phyloP scores from a whole-genome alignment of 2,888 invertebrate genomes.

The Dorcus hopei region DNA sequence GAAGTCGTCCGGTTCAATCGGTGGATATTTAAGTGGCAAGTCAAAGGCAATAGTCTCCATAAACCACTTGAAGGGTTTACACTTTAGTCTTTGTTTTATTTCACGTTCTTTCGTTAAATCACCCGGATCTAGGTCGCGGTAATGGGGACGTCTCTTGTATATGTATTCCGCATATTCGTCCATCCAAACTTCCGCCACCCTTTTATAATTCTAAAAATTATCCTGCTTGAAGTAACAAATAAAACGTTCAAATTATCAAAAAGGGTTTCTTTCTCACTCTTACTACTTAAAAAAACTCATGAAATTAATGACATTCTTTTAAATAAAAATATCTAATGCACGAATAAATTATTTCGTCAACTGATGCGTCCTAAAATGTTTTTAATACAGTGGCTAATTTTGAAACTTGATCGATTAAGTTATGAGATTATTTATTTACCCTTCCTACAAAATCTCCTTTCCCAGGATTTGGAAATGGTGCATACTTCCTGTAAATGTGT shows the following conservation, averaged over 20 bases:
- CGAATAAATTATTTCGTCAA: background rate
- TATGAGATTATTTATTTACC: background rate
- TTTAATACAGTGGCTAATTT: background rate
- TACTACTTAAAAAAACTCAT: background rate
- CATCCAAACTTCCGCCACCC: conserved; percentile 98
- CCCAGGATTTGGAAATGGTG: conserved; percentile 87
- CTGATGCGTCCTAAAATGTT: background rate
- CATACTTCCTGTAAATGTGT: conserved; percentile 83
- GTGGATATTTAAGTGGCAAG: conserved; percentile 80
- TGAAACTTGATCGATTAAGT: too few relatives aligned
- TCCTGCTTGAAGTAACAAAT: conserved; percentile 2
- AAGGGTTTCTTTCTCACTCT: too few relatives aligned
- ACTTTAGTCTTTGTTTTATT: conserved; percentile 70
- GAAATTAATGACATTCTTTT: background rate
- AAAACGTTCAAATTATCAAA: background rate
- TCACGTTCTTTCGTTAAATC: conserved; percentile 75
- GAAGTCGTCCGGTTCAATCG: conserved; percentile 79
- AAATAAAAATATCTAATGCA: background rate
- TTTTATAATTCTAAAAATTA: conserved; percentile 71
- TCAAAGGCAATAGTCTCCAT: conserved; percentile 92
- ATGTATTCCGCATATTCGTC: conserved; percentile 90
- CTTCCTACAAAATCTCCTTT: conserved; percentile 83
- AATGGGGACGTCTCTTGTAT: conserved; percentile 76
- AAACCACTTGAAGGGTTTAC: conserved; percentile 94
- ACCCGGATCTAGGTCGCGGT: conserved; percentile 72